Evolutionary conservation across 2,888 invertebrate species (phyloP).

Genomic region (Eupithecia exiguata): DNA sequence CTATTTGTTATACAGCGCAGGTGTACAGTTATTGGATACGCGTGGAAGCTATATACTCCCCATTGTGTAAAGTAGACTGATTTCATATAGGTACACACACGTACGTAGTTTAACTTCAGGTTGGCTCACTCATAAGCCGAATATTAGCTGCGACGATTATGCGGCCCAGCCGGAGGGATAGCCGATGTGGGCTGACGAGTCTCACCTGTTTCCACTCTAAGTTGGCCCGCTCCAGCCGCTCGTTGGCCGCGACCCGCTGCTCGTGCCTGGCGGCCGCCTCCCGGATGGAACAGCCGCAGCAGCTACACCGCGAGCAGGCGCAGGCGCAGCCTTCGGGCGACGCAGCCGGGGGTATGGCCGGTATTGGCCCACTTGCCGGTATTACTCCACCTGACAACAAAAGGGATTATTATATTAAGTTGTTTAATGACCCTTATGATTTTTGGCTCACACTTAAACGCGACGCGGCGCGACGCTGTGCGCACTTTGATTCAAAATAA

Average conservation of each 20-base stretch:
- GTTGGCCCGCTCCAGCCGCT: conserved; percentile 90
- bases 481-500: too few species aligned
- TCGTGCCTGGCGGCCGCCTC: conserved; percentile 92
- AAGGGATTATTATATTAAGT: neutral
- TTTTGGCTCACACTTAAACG: too few species aligned
- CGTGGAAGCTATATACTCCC: neutral
- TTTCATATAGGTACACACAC: too few species aligned
- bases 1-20: neutral
- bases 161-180: conserved; percentile 83
- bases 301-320: conserved; percentile 66
- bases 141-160: conserved; percentile 91
- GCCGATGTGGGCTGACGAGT: neutral
- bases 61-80: too few species aligned
- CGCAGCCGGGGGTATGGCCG: conserved; percentile 20
- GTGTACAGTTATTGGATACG: neutral
- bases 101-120: conserved; percentile 86
- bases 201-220: conserved; percentile 90
- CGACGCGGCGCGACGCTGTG: too few species aligned
- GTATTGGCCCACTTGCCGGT: conserved; percentile 32
- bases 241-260: conserved; percentile 90
- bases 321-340: conserved; percentile 47
- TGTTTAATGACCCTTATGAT: too few species aligned
- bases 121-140: neutral
- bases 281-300: conserved; percentile 85
- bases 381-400: conserved; percentile 30